Conservation (phyloP, 2,797 vertebrate species). For the Percopsis omiscomaycus region DNA sequence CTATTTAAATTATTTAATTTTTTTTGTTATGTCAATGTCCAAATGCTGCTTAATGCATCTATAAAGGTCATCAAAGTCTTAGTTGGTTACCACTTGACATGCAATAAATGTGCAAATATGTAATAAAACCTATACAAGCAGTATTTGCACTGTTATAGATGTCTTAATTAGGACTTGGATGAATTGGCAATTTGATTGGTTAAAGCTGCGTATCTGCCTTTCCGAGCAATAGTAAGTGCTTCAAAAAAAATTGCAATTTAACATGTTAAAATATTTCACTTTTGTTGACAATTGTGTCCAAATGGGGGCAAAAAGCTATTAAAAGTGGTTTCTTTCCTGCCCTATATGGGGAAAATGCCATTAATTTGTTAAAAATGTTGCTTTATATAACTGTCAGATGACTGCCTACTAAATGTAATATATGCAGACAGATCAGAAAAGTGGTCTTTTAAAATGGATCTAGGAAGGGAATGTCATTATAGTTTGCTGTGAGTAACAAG, state of each 20-base stretch:
- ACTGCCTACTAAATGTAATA: constrained; percentile 16
- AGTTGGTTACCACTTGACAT: too few species aligned
- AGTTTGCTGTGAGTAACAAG: constrained; percentile 47
- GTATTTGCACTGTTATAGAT: constrained; percentile 21
- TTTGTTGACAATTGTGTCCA: constrained; percentile 1
- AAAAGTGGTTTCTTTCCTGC: constrained; percentile 5
- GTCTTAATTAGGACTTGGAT: constrained; percentile 3
- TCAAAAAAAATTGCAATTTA: constrained; percentile 5
- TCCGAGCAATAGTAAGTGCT: constrained; percentile 10
- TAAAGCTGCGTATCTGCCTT: constrained; percentile 29
- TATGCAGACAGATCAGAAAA: constrained; percentile 15
- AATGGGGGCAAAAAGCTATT: constrained; percentile 1
- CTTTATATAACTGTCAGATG: constrained; percentile 1
- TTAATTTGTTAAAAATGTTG: background rate
- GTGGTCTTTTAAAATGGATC: constrained; percentile 20
- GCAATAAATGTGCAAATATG: too few species aligned
- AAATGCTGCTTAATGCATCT: too few species aligned
- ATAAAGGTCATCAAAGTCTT: too few species aligned
- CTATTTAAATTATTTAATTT: too few species aligned
- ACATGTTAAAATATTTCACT: constrained; percentile 1
- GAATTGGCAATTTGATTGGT: too few species aligned
- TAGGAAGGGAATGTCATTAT: constrained; percentile 7
- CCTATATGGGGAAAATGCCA: constrained; percentile 13
- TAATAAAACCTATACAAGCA: too few species aligned
- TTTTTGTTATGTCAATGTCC: too few species aligned